phyloP scores from a whole-genome alignment of 2,113 vertebrate genomes.

The Orcinus orca region DNA sequence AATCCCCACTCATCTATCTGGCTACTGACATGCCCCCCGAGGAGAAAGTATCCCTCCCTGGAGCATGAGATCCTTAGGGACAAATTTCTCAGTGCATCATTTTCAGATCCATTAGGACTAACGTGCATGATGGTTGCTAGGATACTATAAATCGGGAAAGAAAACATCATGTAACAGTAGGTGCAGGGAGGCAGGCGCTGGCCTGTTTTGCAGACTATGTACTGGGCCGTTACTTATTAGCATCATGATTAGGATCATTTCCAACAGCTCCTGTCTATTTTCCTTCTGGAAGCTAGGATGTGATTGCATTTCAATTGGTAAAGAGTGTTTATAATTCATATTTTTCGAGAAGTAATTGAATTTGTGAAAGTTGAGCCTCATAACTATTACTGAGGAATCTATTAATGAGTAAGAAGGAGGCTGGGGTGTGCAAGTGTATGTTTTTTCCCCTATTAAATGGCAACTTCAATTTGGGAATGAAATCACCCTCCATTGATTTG shows the following conservation, averaged over 20 bases:
- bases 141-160: conserved; percentile 81
- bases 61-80: conserved; percentile 75
- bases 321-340: conserved; percentile 79
- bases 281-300: conserved; percentile 72
- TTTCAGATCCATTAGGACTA: conserved; percentile 82
- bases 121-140: conserved; percentile 81
- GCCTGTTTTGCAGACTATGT: conserved; percentile 73
- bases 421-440: conserved; percentile 32
- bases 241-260: conserved; percentile 80
- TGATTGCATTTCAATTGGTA: conserved; percentile 77
- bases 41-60: conserved; percentile 73
- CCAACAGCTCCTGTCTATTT: conserved; percentile 77
- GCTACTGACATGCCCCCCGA: conserved; percentile 68
- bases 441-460: conserved; percentile 77
- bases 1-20: conserved; percentile 69
- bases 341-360: conserved; percentile 77
- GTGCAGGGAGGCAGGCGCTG: conserved; percentile 65
- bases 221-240: conserved; percentile 79
- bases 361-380: conserved; percentile 68
- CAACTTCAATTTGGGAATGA: conserved; percentile 81
- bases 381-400: conserved; percentile 78
- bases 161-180: conserved; percentile 80
- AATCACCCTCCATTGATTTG: conserved; percentile 85
- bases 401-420: conserved; percentile 69
- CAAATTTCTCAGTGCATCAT: conserved; percentile 79